Evolutionary conservation across 2,113 vertebrate species (phyloP).

Genomic region (Dasyurus viverrinus): DNA sequence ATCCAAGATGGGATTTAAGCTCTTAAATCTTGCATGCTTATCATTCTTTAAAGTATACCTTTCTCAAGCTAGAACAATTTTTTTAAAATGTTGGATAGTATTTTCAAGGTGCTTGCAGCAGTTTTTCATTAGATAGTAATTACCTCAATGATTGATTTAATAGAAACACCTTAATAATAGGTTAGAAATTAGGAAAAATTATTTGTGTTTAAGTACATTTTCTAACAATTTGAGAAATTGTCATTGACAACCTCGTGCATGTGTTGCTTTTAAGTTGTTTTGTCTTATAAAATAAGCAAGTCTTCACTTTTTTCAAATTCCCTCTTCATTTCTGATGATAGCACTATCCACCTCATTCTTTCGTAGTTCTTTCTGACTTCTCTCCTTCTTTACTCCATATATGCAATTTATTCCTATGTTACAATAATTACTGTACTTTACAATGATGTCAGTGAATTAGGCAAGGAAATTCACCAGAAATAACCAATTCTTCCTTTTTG

Average conservation of each 20-base stretch:
- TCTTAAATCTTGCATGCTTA: neutral
- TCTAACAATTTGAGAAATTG: neutral
- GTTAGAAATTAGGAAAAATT: neutral
- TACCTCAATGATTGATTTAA: conserved; percentile 27
- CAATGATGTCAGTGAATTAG: neutral
- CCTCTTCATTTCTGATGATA: neutral
- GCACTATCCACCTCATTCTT: neutral
- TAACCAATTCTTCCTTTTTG: neutral
- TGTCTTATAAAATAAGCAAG: conserved; percentile 1
- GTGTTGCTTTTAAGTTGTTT: conserved; percentile 28
- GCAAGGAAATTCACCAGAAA: neutral
- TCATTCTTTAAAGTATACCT: neutral
- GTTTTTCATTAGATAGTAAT: conserved; percentile 16
- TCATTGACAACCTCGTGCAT: neutral
- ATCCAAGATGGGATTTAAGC: conserved; percentile 66
- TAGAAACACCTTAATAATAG: conserved; percentile 29
- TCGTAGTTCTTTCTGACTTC: neutral
- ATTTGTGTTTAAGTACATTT: conserved; percentile 5
- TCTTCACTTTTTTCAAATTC: conserved; percentile 17
- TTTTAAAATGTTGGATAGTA: conserved; percentile 26
- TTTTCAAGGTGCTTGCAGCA: conserved; percentile 4
- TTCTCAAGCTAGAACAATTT: neutral
- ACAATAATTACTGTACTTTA: neutral
- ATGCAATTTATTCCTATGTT: neutral
- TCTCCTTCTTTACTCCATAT: neutral